phyloP scores from a whole-genome alignment of 2,888 invertebrate genomes.

The Leptinotarsa peninsularis region DNA sequence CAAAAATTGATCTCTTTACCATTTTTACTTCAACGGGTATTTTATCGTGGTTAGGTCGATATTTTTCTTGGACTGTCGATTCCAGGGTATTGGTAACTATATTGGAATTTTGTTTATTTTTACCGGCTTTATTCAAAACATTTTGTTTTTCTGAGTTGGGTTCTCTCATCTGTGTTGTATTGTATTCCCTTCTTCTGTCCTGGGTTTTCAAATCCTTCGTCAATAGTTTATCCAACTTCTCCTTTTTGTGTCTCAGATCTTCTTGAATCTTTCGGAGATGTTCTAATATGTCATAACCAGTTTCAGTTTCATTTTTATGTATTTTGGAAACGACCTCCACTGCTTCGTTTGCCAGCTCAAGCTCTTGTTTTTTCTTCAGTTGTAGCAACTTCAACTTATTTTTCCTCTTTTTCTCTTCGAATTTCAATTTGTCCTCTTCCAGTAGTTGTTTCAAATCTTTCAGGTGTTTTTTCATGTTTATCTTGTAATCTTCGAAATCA shows the following conservation, averaged over 20 bases:
- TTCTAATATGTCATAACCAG: constrained; percentile 13
- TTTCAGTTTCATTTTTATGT: constrained; percentile 13
- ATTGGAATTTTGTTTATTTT: neutral
- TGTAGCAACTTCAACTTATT: constrained; percentile 29
- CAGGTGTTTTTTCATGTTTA: constrained; percentile 33
- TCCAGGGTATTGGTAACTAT: neutral
- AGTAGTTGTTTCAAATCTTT: constrained; percentile 27
- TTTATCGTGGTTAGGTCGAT: neutral
- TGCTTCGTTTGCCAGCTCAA: constrained; percentile 15
- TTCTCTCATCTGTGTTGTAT: constrained; percentile 1
- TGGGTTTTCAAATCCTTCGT: constrained; percentile 4
- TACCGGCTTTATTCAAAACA: neutral
- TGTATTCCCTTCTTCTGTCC: neutral
- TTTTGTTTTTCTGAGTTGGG: neutral
- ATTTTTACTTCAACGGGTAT: neutral
- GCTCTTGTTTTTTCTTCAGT: constrained; percentile 24
- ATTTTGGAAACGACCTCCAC: constrained; percentile 16
- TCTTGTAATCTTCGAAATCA: constrained; percentile 21
- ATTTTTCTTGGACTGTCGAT: neutral
- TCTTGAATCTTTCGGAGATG: constrained; percentile 27
- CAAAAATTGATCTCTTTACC: constrained; percentile 41
- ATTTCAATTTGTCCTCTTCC: constrained; percentile 32
- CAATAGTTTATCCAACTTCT: constrained; percentile 24
- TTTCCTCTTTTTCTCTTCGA: constrained; percentile 27
- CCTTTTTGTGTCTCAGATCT: constrained; percentile 27